Evolutionary conservation across 35 echinoderm and acorn worm species (phyloP).

Genomic region (Heliocidaris erythrogramma): DNA sequence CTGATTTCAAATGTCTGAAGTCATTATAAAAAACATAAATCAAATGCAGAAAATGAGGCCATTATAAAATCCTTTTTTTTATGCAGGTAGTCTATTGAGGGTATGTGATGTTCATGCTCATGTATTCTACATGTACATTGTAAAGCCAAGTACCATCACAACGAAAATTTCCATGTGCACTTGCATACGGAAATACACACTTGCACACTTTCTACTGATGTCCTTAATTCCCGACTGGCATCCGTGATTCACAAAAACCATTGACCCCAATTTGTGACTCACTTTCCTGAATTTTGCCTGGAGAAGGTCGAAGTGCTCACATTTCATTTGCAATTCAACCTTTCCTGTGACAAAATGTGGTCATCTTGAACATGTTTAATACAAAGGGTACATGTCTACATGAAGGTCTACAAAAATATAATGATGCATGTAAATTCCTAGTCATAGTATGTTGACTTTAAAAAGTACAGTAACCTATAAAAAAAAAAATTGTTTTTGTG

Average conservation of each 20-base stretch:
- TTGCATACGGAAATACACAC: neutral
- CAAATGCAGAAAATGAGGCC: too few species aligned
- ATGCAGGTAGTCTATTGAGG: too few species aligned
- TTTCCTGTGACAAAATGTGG: neutral
- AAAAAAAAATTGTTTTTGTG: too few species aligned
- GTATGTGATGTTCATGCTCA: too few species aligned
- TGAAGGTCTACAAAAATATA: neutral
- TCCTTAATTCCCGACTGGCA: neutral
- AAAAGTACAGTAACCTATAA: too few species aligned
- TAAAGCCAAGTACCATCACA: neutral
- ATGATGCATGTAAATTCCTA: neutral
- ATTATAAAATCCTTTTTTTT: too few species aligned
- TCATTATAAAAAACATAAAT: too few species aligned
- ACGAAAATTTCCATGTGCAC: neutral
- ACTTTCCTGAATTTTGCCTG: neutral
- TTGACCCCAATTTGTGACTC: conserved; percentile 9
- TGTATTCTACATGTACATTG: too few species aligned
- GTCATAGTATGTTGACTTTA: too few species aligned
- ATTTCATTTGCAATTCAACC: neutral
- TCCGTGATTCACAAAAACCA: conserved; percentile 10
- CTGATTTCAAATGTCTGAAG: too few species aligned
- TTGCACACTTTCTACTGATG: neutral
- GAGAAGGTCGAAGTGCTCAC: neutral
- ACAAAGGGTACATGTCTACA: neutral
- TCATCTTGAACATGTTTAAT: too few species aligned